A percentile compares a stretch with the other conserved stretches of the same genome.
Conservation (phyloP, 1,140 invertebrate species). For the Melanaphis sacchari region DNA sequence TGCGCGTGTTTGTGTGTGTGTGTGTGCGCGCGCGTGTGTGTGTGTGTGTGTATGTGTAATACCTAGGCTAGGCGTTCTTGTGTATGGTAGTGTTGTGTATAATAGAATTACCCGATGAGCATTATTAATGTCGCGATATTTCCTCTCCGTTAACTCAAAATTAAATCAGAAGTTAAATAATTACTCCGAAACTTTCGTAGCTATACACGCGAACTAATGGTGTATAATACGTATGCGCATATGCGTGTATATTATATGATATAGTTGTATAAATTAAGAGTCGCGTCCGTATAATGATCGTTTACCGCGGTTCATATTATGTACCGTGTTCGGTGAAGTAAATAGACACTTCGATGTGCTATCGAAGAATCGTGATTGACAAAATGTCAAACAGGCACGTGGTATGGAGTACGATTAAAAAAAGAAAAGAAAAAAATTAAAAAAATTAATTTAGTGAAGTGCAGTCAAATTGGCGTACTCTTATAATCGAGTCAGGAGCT, state of each 20-base stretch:
- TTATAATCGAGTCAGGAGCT: neutral
- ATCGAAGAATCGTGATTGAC: neutral
- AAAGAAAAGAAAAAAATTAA: neutral
- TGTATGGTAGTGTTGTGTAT: neutral
- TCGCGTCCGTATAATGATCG: neutral
- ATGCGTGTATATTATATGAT: neutral
- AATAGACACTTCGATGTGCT: neutral
- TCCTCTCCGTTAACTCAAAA: constrained; percentile 14
- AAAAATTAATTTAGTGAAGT: neutral
- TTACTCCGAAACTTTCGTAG: constrained; percentile 29
- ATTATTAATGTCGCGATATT: constrained; percentile 5
- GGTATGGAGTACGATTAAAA: neutral
- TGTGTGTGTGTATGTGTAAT: too few relatives aligned
- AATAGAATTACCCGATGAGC: neutral
- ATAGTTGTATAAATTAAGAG: neutral
- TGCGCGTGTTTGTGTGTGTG: too few relatives aligned
- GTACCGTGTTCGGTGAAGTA: neutral
- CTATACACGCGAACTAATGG: neutral
- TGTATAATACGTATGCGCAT: neutral
- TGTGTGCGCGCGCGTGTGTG: too few relatives aligned
- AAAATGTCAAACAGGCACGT: too few relatives aligned
- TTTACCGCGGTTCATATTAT: neutral
- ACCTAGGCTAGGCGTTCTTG: too few relatives aligned
- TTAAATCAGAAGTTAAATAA: constrained; percentile 44
- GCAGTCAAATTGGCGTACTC: neutral